These are phyloP conservation scores for Mythimna ferrago DNA, from an alignment of 2,888 invertebrate species.

Conservation along the genomic window DNA sequence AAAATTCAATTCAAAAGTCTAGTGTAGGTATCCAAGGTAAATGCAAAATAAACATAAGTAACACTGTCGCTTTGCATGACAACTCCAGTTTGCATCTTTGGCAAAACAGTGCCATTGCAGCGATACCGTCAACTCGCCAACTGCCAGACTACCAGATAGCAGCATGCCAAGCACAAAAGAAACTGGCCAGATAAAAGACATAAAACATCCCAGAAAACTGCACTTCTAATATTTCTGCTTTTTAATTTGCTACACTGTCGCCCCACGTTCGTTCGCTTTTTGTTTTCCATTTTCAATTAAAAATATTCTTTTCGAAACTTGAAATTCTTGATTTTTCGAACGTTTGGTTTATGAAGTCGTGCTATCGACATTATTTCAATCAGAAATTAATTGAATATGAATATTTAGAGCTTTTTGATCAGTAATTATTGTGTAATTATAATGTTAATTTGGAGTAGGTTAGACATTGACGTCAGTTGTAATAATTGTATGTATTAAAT, in stretches of 20 bases:
- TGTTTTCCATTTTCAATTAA: constrained; percentile 69
- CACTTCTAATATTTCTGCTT: constrained; percentile 73
- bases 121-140: constrained; percentile 68
- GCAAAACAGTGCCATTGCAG: constrained; percentile 58
- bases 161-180: constrained; percentile 71
- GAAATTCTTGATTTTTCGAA: constrained; percentile 25
- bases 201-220: constrained; percentile 64
- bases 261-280: constrained; percentile 60
- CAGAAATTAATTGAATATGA: constrained; percentile 13
- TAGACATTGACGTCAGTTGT: constrained; percentile 5
- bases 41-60: constrained; percentile 31
- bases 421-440: constrained; percentile 38
- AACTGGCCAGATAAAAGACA: constrained; percentile 71
- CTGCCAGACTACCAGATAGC: constrained; percentile 70
- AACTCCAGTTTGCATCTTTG: constrained; percentile 65
- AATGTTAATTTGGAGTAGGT: constrained; percentile 12
- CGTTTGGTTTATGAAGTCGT: constrained; percentile 13
- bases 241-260: constrained; percentile 73
- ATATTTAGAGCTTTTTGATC: constrained; percentile 2
- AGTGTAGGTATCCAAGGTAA: not conserved
- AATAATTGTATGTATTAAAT: constrained; percentile 2
- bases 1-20: constrained; percentile 12
- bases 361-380: constrained; percentile 13
- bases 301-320: constrained; percentile 56
- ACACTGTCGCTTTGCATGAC: constrained; percentile 29